Evolutionary conservation across 92 coral and sea anemone species (phyloP), one percentile per base, ranked within the genome.

Genomic region (Bergia sp.): DNA sequence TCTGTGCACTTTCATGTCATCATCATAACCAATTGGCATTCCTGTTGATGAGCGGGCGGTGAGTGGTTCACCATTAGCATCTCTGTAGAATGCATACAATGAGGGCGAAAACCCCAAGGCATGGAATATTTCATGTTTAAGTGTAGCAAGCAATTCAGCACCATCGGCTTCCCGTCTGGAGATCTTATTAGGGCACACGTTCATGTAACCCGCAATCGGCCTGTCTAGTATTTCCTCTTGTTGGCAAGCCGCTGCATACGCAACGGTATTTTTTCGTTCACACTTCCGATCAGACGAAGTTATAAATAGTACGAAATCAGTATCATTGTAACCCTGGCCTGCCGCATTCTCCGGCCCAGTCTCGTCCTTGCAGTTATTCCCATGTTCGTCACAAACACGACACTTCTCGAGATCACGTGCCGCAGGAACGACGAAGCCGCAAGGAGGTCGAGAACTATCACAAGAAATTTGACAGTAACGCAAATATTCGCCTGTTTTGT

Each of bases 81-180:
- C 90, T 10, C 99, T 95, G 72, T 83, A 97, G 64, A 96, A 97
- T 10, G 98, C 98, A 81, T 77, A 97, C 85, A 97, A 53, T 3
- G 98, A 94, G 0, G 98, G 96, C 21, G 99, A 94, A 76, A 97
- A 97, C 0, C 98, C 99, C n/a, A 97, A 85, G 72, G 98, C 96
- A 75, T 97, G 99, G 72, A 93, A 97, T 1, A 97, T 94, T 81
- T 97, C 99, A 57, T 97, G 99, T 85, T 97, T 97, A 8, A 97
- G 75, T 21, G 98, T 91, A 11, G 99, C 97, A 55, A 97, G 91
- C 64, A 97, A 77, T 80, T 97, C 96, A 0, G 39, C 85, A 79
- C 91, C 86, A 57, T 76, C 86, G 6, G 89, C 82, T 75, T 88
- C 86, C 73, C 73, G 91, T 16, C 84, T 90, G 29, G 93, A 76